phyloP scores from a whole-genome alignment of 2,888 invertebrate species.

The Rhopalosiphum nymphaeae region DNA sequence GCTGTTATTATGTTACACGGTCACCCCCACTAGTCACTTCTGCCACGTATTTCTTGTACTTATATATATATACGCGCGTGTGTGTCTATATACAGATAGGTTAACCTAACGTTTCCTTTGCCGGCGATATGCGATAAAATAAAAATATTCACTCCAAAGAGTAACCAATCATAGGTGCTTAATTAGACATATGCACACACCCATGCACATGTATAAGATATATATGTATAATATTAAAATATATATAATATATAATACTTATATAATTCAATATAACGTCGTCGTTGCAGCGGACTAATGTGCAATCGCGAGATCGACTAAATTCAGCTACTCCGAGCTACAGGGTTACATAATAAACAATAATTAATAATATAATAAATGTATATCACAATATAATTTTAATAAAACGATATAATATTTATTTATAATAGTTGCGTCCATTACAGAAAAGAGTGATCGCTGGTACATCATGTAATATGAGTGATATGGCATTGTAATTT shows the following conservation, averaged over 20 bases:
- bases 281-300: not conserved
- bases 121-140: conserved; percentile 52
- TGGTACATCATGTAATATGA: no score
- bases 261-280: not conserved
- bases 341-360: not conserved
- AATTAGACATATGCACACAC: conserved; percentile 39
- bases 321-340: not conserved
- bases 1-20: conserved; percentile 61
- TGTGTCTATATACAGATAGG: not conserved
- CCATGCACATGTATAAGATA: not conserved
- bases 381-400: not conserved
- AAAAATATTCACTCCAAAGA: conserved; percentile 64
- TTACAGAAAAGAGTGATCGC: no score
- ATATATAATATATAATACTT: not conserved
- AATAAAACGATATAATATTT: not conserved
- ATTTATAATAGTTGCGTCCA: no score
- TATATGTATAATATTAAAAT: not conserved
- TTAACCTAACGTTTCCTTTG: conserved; percentile 51
- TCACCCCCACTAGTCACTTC: not conserved
- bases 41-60: not conserved
- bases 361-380: not conserved
- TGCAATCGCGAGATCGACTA: not conserved
- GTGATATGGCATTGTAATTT: no score
- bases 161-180: conserved; percentile 56
- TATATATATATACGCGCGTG: not conserved